Conservation (phyloP, 2,888 invertebrate species). For the Pyralis farinalis region DNA sequence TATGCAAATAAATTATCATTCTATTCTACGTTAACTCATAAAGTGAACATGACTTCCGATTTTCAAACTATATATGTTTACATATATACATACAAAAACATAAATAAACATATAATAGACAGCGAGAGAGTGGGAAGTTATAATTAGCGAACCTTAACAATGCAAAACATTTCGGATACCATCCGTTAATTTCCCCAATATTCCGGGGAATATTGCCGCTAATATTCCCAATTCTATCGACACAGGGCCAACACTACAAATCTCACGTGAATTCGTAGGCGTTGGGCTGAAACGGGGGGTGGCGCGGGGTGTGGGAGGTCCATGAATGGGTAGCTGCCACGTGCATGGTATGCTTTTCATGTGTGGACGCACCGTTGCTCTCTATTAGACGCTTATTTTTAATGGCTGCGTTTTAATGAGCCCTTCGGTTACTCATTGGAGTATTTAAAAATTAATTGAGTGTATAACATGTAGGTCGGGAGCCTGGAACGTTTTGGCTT, state of each 20-base stretch:
- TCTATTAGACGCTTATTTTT: slow-evolving; percentile 30
- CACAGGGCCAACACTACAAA: slow-evolving; percentile 3
- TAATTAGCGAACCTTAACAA: too few species aligned
- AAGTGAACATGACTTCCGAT: too few species aligned
- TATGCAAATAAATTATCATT: too few species aligned
- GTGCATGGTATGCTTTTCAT: slow-evolving; percentile 29
- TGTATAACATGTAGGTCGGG: not conserved
- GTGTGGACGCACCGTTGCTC: slow-evolving; percentile 35
- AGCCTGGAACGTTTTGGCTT: too few species aligned
- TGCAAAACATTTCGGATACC: too few species aligned
- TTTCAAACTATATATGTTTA: too few species aligned
- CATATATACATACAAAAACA: too few species aligned
- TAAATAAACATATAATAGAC: too few species aligned
- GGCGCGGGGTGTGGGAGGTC: slow-evolving; percentile 9
- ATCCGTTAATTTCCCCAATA: too few species aligned
- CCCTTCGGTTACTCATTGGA: slow-evolving; percentile 7
- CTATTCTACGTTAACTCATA: too few species aligned
- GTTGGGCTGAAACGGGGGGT: slow-evolving; percentile 15
- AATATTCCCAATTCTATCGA: not conserved
- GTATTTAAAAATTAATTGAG: slow-evolving; percentile 10
- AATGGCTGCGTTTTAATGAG: slow-evolving; percentile 20
- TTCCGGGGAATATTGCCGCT: too few species aligned
- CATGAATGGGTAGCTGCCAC: slow-evolving; percentile 30
- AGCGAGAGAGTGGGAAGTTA: too few species aligned
- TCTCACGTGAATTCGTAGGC: slow-evolving; percentile 27